phyloP scores from a whole-genome alignment of 2,113 vertebrate genomes.

The Gasterosteus aculeatus region DNA sequence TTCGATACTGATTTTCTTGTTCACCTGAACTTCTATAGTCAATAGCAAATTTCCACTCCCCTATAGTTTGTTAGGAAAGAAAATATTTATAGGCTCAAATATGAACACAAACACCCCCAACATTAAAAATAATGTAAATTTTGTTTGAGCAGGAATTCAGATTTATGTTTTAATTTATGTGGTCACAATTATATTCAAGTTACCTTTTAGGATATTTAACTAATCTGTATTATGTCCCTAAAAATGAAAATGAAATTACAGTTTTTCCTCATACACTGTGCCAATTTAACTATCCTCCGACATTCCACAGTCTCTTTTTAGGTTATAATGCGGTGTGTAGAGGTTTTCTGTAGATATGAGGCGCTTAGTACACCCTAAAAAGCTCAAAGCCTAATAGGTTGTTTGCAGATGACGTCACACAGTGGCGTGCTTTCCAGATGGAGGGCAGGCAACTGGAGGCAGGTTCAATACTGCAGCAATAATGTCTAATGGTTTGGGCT shows the following conservation, averaged over 20 bases:
- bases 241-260: neutral
- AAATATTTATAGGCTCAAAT: neutral
- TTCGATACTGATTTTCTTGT: neutral
- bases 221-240: neutral
- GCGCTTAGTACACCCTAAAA: slow-evolving; percentile 11
- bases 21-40: neutral
- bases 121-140: slow-evolving; percentile 9
- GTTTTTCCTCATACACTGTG: neutral
- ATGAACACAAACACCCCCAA: neutral
- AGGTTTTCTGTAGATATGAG: slow-evolving; percentile 8
- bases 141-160: slow-evolving; percentile 52
- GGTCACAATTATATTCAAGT: neutral
- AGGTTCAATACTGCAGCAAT: too few species aligned
- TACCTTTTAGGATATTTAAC: neutral
- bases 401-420: too few species aligned
- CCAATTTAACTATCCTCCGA: slow-evolving; percentile 33
- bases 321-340: slow-evolving; percentile 10
- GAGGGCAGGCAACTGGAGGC: too few species aligned
- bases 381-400: neutral
- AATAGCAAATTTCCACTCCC: neutral
- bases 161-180: slow-evolving; percentile 17
- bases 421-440: too few species aligned
- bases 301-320: slow-evolving; percentile 43
- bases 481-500: too few species aligned
- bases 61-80: neutral